Base-by-base conservation (phyloP, 2,797 vertebrate genomes). In the Macropodus opercularis region DNA sequence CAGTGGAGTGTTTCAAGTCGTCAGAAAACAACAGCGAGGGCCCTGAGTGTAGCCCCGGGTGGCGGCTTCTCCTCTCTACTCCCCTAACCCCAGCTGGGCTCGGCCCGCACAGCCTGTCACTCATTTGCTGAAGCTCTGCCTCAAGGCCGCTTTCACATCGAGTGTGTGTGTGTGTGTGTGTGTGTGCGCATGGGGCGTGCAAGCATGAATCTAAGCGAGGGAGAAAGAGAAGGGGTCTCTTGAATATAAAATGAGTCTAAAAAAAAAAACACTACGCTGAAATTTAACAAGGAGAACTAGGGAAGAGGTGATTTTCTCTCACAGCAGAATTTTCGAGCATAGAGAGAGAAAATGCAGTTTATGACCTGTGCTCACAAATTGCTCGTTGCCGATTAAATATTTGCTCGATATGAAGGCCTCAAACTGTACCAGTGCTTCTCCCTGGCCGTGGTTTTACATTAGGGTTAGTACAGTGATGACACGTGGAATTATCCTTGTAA, bases 1-100 rank as follows among this genome's bases (percentile, higher is more conserved):
- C 90, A 92, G 89, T 79, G 84, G 89, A 92, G 91, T 92, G 91
- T 93, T 92, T 93, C 91, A 92, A 92, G 89, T 91, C 81, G 65
- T 86, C 87, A 91, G 87, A 91, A 92, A 92, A 91, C 90, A 92
- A 90, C 90, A 92, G 89, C 77, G 59, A 85, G 75, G 65, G 89
- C 90, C 90, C 63, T 72, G 84, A 92, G 92, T 90, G 85, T 89
- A 58, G 91, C 92, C 91, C 63, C 43, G 63, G 91, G 92, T 88
- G 80, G 78, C 69, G 63, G 79, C 87, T 85, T 78, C 87, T 82
- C 80, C 83, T 79, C 83, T 78, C 87, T 83, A 77, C 88, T 84
- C 80, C 82, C 85, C 76, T 81, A 81, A 89, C 79, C 87, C 89
- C 88, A 90, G 86, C 87, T 90, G 84, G 83, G 84, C 85, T 87